Conservation (phyloP, 2,113 vertebrate genomes). For the Saimiri boliviensis region DNA sequence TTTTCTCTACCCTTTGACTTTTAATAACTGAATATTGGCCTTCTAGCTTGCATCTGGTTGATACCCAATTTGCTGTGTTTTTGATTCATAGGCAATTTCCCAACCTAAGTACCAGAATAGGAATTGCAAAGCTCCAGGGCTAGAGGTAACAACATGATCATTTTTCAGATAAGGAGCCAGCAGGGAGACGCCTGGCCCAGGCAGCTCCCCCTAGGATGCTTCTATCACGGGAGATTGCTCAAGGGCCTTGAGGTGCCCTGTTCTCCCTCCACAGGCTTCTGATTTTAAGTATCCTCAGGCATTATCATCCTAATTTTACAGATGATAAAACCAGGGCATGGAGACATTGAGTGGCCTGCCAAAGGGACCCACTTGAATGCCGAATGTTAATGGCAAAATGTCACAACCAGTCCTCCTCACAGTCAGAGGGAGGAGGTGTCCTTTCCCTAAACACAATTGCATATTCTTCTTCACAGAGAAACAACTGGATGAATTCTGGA, state of each 20-base stretch:
- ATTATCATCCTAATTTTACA: slow-evolving; percentile 57
- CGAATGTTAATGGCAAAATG: slow-evolving; percentile 37
- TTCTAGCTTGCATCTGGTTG: slow-evolving; percentile 3
- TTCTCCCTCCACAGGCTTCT: slow-evolving; percentile 9
- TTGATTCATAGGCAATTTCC: slow-evolving; percentile 53
- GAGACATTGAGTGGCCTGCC: slow-evolving; percentile 25
- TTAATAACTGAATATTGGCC: neutral
- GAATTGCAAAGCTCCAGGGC: neutral
- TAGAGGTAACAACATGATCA: neutral
- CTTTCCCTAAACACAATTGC: neutral
- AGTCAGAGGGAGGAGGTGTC: neutral
- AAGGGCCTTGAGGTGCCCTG: neutral
- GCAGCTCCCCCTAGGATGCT: neutral
- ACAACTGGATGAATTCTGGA: neutral
- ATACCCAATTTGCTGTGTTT: neutral
- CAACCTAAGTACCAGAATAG: neutral
- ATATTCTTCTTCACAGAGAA: neutral
- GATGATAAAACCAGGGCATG: slow-evolving; percentile 37
- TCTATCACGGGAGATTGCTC: neutral
- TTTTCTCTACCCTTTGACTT: neutral
- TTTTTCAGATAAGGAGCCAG: slow-evolving; percentile 3
- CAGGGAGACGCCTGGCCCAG: neutral
- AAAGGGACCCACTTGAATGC: neutral
- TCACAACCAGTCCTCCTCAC: neutral
- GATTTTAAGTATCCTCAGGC: slow-evolving; percentile 38